Evolutionary conservation across 2,888 invertebrate genomes (phyloP).

Genomic region (Lochmaea capreae): DNA sequence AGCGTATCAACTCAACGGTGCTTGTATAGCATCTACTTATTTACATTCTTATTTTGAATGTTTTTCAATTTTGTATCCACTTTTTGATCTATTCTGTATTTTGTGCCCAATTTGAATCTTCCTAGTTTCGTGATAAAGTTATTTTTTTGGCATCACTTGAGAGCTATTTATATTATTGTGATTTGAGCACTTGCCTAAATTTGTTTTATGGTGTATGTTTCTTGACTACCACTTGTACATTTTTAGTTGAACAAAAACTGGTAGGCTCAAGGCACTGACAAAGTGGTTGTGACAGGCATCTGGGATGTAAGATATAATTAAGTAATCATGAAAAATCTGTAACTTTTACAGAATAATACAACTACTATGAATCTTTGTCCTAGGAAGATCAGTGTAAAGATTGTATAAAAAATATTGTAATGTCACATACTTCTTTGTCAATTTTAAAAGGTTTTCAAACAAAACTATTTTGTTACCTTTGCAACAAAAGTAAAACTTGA

Average conservation of each 20-base stretch:
- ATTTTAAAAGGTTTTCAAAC: background rate
- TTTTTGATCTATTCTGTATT: constrained; percentile 32
- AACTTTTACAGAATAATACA: too few relatives aligned
- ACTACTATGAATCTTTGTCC: too few relatives aligned
- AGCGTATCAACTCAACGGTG: too few relatives aligned
- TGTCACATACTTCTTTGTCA: background rate
- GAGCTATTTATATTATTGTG: background rate
- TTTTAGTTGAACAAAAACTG: background rate
- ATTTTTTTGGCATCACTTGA: constrained; percentile 29
- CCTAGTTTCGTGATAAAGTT: constrained; percentile 35
- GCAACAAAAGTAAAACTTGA: too few relatives aligned
- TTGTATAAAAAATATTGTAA: background rate
- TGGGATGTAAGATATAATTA: background rate
- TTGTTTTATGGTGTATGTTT: background rate
- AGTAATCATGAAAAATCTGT: too few relatives aligned
- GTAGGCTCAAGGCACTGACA: background rate
- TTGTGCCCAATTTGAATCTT: constrained; percentile 28
- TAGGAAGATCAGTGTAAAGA: too few relatives aligned
- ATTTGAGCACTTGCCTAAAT: background rate
- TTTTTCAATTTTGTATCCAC: background rate
- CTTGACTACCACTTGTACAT: background rate
- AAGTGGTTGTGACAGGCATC: background rate
- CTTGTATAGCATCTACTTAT: too few relatives aligned
- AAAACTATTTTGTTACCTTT: background rate
- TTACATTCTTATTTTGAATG: too few relatives aligned